Conservation (phyloP, 2,113 vertebrate genomes). For the Megaceryle maxima region DNA sequence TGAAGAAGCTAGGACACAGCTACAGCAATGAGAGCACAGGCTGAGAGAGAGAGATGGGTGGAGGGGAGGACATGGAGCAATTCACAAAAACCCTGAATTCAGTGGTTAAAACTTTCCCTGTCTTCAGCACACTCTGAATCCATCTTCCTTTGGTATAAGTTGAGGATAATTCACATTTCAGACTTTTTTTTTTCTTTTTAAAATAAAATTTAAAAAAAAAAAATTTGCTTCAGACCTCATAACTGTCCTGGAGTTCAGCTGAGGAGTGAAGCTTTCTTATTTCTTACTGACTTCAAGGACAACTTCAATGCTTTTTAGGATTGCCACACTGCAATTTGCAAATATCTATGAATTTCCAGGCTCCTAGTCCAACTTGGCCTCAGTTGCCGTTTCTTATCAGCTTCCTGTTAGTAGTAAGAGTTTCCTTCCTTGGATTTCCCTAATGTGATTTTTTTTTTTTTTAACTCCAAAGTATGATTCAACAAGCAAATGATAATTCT, state of each 20-base stretch:
- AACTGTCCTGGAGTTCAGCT: conserved; percentile 11
- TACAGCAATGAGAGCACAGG: not conserved
- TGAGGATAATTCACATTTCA: not conserved
- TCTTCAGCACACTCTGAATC: not conserved
- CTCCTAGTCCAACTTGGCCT: conserved; percentile 36
- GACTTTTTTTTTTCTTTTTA: not conserved
- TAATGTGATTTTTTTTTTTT: not conserved
- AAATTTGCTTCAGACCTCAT: not conserved
- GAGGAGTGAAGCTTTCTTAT: not conserved
- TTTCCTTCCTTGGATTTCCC: conserved; percentile 47
- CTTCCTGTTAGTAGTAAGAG: conserved; percentile 40
- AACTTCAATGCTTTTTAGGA: conserved; percentile 37
- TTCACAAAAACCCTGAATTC: not conserved
- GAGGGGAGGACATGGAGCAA: not conserved
- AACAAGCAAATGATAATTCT: not conserved
- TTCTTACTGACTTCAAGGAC: not conserved
- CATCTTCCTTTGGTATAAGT: not conserved
- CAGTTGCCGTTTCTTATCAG: conserved; percentile 25
- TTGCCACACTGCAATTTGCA: conserved; percentile 3
- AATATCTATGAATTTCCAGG: conserved; percentile 36
- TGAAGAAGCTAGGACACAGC: not conserved
- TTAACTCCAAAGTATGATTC: not conserved
- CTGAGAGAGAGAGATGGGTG: not conserved
- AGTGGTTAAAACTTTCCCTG: not conserved
- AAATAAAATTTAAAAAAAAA: not conserved